Evolutionary conservation across 2,888 invertebrate genomes (phyloP).

Genomic region (Drosophila nr. fundita): DNA sequence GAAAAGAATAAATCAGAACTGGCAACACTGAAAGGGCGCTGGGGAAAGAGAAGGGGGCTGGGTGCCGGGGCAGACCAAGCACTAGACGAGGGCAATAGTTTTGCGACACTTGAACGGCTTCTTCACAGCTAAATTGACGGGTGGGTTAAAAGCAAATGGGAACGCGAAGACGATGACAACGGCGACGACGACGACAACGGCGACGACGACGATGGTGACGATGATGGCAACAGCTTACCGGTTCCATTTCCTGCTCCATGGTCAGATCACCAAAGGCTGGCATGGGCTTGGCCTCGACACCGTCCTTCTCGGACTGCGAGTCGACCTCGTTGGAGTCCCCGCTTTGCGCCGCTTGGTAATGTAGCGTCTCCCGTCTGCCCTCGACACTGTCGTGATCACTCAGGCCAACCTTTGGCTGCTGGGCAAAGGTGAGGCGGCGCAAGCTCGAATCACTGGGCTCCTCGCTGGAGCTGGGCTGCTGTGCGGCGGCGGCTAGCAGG

Average conservation of each 20-base stretch:
- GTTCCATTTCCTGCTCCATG: conserved; percentile 84
- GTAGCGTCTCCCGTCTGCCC: conserved; percentile 73
- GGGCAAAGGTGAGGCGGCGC: conserved; percentile 86
- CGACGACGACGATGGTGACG: conserved; percentile 2
- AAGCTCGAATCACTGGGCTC: conserved; percentile 84
- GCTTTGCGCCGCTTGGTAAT: conserved; percentile 81
- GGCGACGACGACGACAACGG: not conserved
- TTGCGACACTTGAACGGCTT: conserved; percentile 68
- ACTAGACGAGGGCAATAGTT: conserved; percentile 28
- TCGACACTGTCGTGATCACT: conserved; percentile 86
- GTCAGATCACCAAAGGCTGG: conserved; percentile 85
- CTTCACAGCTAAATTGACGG: conserved; percentile 28
- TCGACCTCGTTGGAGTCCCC: conserved; percentile 86
- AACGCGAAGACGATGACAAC: not conserved
- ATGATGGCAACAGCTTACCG: conserved; percentile 79
- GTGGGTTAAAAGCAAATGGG: conserved; percentile 24
- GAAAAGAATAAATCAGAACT: not conserved
- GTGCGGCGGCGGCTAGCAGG: conserved; percentile 53
- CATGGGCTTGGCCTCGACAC: conserved; percentile 84
- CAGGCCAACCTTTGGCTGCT: conserved; percentile 86
- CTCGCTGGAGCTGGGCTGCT: conserved; percentile 71
- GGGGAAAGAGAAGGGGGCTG: conserved; percentile 1
- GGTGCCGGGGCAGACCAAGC: conserved; percentile 5
- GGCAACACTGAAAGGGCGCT: not conserved
- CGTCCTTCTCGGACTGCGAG: conserved; percentile 79